Evolutionary conservation across 1,140 invertebrate species (phyloP).

Genomic region (Ooceraea biroi): DNA sequence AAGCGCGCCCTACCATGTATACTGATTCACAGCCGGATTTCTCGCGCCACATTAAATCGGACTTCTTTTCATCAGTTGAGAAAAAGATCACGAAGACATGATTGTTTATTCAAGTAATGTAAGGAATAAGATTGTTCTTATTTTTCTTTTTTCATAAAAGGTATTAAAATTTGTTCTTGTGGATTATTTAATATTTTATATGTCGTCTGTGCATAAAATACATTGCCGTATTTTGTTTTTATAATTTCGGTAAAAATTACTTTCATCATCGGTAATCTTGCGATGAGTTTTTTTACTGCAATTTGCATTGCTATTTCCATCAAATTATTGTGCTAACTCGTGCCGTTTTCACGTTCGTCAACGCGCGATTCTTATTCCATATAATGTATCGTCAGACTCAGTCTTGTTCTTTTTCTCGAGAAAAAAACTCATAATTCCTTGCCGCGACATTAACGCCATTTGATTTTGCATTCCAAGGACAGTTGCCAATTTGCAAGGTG

Average conservation of each 20-base stretch:
- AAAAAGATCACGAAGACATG: not conserved
- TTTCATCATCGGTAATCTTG: too few relatives aligned
- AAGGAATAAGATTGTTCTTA: not conserved
- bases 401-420: not conserved
- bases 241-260: too few relatives aligned
- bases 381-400: not conserved
- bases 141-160: not conserved
- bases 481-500: conserved; percentile 78
- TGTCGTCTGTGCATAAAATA: too few relatives aligned
- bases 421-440: not conserved
- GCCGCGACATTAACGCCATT: conserved; percentile 29
- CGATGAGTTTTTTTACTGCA: conserved; percentile 26
- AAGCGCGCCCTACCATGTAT: not conserved
- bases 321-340: not conserved
- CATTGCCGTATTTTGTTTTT: too few relatives aligned
- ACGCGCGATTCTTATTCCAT: not conserved
- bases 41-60: too few relatives aligned
- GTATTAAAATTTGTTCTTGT: too few relatives aligned
- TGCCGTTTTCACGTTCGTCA: not conserved
- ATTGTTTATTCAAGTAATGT: not conserved
- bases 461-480: conserved; percentile 24
- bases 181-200: too few relatives aligned
- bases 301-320: not conserved
- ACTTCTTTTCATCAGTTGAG: not conserved
- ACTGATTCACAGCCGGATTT: conserved; percentile 22